Evolutionary conservation across 1,140 invertebrate genomes (phyloP), one percentile per base, ranked within the genome.

Genomic region (Leptopilina boulardi): DNA sequence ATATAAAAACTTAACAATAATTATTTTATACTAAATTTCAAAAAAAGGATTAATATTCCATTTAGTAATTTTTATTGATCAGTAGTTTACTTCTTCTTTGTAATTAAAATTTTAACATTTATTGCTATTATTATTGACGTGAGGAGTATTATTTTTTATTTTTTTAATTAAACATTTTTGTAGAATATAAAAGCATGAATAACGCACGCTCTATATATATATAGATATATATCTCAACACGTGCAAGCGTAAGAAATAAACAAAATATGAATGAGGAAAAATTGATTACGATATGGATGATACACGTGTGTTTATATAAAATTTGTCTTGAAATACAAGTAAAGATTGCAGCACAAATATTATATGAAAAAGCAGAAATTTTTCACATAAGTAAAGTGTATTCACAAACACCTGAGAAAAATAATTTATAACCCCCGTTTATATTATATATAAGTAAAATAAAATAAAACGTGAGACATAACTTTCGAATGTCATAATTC

Each of bases 241-340:
- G 18, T 71, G 41, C 30, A 19, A 41, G 4, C 18, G n/a, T 0
- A 41, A 71, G 1, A 34, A 41, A 42, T 42, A 38, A 41, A 71
- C 30, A 38, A n/a, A n/a, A 19, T 71, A 6, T 38, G 30, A 41
- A 41, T 71, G 70, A 19, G 70, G n/a, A n/a, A 71, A 38, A 42
- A 19, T 42, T 19, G 41, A 71, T 71, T 34, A 41, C 19, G 18
- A 71, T 41, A 30, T 71, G 10, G 19, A 38, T 30, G 70, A n/a
- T 38, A n/a, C 70, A 38, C 41, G 41, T 41, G 30, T 71, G 15
- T 71, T 71, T n/a, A 38, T 38, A 19, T 41, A 38, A 38, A 71
- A 19, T 41, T 34, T 71, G 30, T 34, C 30, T 13, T 38, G 34
- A 38, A 38, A 38, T 38, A 9, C 34, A 38, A 38, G 34, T 38